These are phyloP conservation scores for Apteryx mantelli DNA, from an alignment of 2,113 vertebrate genomes.

Conservation along the genomic window DNA sequence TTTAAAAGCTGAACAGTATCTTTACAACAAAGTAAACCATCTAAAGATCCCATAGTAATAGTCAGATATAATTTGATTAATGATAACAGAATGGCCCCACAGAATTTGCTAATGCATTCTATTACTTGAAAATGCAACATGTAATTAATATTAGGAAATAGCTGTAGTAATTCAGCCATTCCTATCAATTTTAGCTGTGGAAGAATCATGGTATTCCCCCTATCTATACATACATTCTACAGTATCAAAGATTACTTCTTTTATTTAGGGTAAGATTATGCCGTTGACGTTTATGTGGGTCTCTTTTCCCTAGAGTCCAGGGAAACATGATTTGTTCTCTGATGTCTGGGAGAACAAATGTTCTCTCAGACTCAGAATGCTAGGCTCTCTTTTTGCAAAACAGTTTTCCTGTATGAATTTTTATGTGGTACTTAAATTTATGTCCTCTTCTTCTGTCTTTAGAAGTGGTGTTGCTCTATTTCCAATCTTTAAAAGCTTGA, in stretches of 20 bases:
- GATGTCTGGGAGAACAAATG: neutral
- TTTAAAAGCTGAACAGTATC: neutral
- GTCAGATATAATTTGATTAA: neutral
- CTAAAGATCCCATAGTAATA: neutral
- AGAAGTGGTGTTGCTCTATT: neutral
- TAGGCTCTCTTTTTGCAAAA: neutral
- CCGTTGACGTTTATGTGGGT: neutral
- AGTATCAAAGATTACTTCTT: neutral
- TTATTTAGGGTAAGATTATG: neutral
- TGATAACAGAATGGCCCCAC: neutral
- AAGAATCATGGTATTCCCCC: neutral
- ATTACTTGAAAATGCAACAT: neutral
- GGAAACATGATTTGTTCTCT: neutral
- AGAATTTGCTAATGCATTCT: neutral
- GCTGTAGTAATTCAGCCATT: neutral
- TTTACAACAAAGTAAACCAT: neutral
- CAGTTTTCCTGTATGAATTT: neutral
- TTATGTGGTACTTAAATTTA: neutral
- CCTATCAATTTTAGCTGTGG: neutral
- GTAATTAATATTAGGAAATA: neutral
- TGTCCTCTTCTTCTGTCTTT: neutral
- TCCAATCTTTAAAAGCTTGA: neutral
- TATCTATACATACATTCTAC: neutral
- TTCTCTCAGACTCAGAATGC: neutral
- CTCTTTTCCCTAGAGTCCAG: neutral